These are phyloP conservation scores for Labeo rohita DNA, from an alignment of 2,113 vertebrate genomes.

Conservation along the genomic window DNA sequence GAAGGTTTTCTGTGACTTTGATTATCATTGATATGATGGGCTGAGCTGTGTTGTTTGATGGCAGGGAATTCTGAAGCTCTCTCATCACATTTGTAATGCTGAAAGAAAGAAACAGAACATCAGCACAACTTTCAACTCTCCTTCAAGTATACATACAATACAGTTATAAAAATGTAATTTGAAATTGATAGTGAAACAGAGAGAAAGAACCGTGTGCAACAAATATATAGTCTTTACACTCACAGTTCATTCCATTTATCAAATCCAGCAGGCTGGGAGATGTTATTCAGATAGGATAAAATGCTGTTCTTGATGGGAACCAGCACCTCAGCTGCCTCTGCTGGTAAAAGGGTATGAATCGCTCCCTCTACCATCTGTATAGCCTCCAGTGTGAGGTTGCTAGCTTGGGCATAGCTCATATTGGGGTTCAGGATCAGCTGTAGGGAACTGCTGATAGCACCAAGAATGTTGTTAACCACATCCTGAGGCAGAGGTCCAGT, in stretches of 20 bases:
- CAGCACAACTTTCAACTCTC: neutral
- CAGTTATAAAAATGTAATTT: neutral
- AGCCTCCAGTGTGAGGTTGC: constrained; percentile 59
- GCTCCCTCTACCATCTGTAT: constrained; percentile 54
- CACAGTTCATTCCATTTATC: constrained; percentile 72
- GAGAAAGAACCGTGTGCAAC: neutral
- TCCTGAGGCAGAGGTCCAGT: constrained; percentile 20
- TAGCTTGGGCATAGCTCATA: constrained; percentile 58
- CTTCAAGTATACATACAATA: neutral
- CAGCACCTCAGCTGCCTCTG: constrained; percentile 55
- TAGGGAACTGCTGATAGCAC: constrained; percentile 59
- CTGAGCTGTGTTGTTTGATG: constrained; percentile 59
- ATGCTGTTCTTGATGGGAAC: constrained; percentile 52
- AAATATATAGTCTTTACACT: constrained; percentile 56
- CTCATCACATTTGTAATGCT: constrained; percentile 71
- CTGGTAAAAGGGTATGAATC: constrained; percentile 56
- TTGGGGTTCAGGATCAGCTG: constrained; percentile 61
- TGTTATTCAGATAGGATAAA: constrained; percentile 66
- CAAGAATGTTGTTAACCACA: constrained; percentile 58
- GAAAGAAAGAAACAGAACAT: constrained; percentile 26
- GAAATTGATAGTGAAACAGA: neutral
- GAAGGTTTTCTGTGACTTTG: constrained; percentile 61
- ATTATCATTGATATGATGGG: constrained; percentile 62
- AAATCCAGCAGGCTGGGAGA: constrained; percentile 48
- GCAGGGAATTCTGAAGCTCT: constrained; percentile 62